A percentile compares a stretch with the other conserved stretches of the same genome.
phyloP scores from a whole-genome alignment of 1,140 invertebrate genomes.

The Telenomus remus region DNA sequence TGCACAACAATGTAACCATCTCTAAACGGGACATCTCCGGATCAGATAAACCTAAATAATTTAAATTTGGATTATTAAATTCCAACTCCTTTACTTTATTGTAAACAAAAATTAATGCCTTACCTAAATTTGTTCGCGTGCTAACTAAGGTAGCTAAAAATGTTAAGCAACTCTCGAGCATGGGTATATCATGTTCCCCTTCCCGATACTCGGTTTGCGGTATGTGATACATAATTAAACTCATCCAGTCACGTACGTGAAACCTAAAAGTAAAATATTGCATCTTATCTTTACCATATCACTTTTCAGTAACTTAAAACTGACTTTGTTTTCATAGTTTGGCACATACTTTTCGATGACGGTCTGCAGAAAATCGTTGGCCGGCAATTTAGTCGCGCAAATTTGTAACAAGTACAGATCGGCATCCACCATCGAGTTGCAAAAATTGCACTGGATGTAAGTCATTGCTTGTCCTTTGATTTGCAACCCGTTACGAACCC shows the following conservation, averaged over 20 bases:
- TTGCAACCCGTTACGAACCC: constrained; percentile 97
- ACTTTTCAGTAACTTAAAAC: not conserved
- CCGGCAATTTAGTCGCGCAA: constrained; percentile 90
- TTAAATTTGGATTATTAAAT: constrained; percentile 1
- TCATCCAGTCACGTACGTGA: constrained; percentile 89
- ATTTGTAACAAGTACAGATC: constrained; percentile 96
- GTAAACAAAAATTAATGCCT: no score
- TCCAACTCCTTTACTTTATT: not conserved
- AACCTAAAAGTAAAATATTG: constrained; percentile 79
- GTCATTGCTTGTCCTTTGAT: constrained; percentile 99
- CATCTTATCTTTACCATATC: not conserved
- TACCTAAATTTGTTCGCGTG: constrained; percentile 92
- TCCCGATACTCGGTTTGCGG: constrained; percentile 80
- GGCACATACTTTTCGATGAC: constrained; percentile 86
- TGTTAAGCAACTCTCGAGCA: constrained; percentile 94
- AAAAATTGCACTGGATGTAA: constrained; percentile 98
- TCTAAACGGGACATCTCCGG: constrained; percentile 85
- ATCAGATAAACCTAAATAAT: constrained; percentile 74
- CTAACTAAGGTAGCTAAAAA: constrained; percentile 93
- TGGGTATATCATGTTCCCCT: constrained; percentile 87
- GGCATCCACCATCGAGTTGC: constrained; percentile 98
- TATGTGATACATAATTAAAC: constrained; percentile 81
- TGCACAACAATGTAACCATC: constrained; percentile 94
- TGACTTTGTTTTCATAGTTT: no score
- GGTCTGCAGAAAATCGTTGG: constrained; percentile 89